Percentiles rank a stretch among this genome's conserved stretches.
Evolutionary conservation across 2,797 vertebrate genomes (phyloP).

Genomic region (Anas acuta): DNA sequence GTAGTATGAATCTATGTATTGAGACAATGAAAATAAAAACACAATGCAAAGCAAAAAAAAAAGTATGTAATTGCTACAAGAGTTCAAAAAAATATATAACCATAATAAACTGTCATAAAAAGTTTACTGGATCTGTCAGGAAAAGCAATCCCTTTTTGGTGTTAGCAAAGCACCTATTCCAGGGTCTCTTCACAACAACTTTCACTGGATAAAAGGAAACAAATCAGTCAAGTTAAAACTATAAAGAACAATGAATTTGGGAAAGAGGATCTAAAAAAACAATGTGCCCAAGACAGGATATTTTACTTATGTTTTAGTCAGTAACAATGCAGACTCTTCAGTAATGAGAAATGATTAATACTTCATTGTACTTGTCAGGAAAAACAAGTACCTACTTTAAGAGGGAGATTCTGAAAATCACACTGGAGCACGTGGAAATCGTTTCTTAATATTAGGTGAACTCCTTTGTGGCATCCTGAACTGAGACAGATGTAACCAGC

Average conservation of each 20-base stretch:
- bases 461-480: neutral
- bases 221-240: neutral
- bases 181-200: neutral
- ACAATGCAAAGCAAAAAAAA: neutral
- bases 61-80: neutral
- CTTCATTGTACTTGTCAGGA: neutral
- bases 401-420: neutral
- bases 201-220: neutral
- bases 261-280: neutral
- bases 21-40: neutral
- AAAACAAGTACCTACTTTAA: neutral
- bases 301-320: neutral
- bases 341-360: neutral
- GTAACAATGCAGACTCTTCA: neutral
- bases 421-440: neutral
- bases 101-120: neutral
- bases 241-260: neutral
- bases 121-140: neutral
- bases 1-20: neutral
- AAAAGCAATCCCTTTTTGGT: neutral
- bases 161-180: neutral
- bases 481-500: neutral
- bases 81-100: neutral
- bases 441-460: neutral
- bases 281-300: neutral